Base-by-base conservation (phyloP, 1,140 invertebrate species). In the Patella vulgata region DNA sequence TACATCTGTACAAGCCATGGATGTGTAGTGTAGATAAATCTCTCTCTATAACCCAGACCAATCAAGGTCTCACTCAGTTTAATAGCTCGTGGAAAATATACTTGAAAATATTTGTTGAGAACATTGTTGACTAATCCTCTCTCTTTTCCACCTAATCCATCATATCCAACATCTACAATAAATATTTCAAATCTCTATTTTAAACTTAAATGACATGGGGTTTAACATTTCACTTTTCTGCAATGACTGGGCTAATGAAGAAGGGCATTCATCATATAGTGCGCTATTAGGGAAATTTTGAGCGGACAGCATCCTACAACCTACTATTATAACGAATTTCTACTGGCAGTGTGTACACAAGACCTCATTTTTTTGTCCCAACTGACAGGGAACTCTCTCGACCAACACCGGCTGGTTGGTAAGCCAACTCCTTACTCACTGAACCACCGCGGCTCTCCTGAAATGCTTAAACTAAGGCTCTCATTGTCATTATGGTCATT, bases 21-120 rank as follows among this genome's bases (percentile, higher is more conserved):
- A 63, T 82, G 80, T 1, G 80, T 82, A 27, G 80, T 82, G 60
- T 82, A 82, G 11, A 77, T 51, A 62, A 80, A 78, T 21, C 57
- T 68, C 51, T 80, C 77, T 9, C 39, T 60, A 61, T 73, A 78
- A 9, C 70, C 70, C 6, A 53, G 54, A 17, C 59, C 33, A 21
- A 60, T 47, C 21, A 82, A 60, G 21, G 61, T 48, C 8, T 59
- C 23, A 14, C 74, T 71, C 9, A 79, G 21, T 17, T 63, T 67
- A 4, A 77, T 53, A 12, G 78, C 80, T 31, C 70, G 58, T 1
- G 75, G 77, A 63, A 76, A 82, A 59, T 78, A 78, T 42, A 70
- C 63, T 11, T 67, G 53, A 40, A 78, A 80, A 51, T 82, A 82
- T 25, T 48, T 63, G 64, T 80, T 79, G 14, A 80, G 39, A 11